Evolutionary conservation across 1,140 invertebrate genomes (phyloP).

Genomic region (Procambarus virginalis): DNA sequence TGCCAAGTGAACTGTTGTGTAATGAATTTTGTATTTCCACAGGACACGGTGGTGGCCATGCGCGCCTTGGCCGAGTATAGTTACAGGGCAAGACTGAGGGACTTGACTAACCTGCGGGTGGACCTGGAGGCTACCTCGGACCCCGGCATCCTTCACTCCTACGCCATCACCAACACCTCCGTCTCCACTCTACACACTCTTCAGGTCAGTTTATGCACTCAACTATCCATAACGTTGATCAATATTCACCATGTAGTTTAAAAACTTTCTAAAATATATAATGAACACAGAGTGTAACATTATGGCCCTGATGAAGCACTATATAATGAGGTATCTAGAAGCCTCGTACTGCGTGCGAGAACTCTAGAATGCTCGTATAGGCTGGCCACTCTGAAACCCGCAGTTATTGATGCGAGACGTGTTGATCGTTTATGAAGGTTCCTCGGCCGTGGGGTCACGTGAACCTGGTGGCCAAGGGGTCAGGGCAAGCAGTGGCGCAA

Average conservation of each 20-base stretch:
- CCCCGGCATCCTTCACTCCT: constrained; percentile 19
- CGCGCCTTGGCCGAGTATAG: constrained; percentile 79
- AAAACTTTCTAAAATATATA: too few species aligned
- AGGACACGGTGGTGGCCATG: constrained; percentile 79
- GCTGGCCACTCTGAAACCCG: too few species aligned
- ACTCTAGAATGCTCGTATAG: too few species aligned
- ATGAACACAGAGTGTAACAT: too few species aligned
- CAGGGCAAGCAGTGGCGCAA: constrained; percentile 78
- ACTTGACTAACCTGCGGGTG: constrained; percentile 77
- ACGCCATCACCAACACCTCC: constrained; percentile 37
- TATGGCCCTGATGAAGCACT: too few species aligned
- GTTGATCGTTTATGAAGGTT: constrained; percentile 73
- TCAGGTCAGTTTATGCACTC: not conserved
- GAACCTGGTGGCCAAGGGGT: constrained; percentile 76
- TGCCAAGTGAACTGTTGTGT: too few species aligned
- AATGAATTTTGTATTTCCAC: not conserved
- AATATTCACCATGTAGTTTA: too few species aligned
- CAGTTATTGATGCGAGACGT: too few species aligned
- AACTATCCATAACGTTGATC: too few species aligned
- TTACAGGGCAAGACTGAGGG: constrained; percentile 77
- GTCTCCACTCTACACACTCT: constrained; percentile 41
- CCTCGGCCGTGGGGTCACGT: constrained; percentile 78
- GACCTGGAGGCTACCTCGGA: constrained; percentile 51
- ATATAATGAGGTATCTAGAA: too few species aligned
- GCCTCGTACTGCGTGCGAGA: too few species aligned